Conservation (phyloP, 2,113 vertebrate genomes). For the Cyrtonyx montezumae region DNA sequence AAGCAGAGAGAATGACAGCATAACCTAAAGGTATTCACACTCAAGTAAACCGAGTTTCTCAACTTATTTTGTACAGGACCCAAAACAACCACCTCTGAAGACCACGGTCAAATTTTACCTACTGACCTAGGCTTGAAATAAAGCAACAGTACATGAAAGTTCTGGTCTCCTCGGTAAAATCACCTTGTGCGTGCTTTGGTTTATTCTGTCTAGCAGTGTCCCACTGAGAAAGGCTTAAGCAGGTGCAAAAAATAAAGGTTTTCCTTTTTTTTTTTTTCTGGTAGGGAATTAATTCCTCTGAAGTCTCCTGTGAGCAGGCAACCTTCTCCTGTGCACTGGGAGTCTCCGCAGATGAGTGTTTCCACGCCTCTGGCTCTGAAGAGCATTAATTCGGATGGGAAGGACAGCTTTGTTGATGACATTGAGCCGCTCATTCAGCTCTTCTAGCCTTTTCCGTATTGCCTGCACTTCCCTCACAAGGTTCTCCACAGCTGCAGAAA, state of each 20-base stretch:
- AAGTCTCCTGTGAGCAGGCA: constrained; percentile 39
- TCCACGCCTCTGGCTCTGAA: constrained; percentile 62
- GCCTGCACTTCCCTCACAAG: constrained; percentile 68
- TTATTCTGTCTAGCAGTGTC: not conserved
- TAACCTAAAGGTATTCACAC: not conserved
- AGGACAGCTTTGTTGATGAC: constrained; percentile 33
- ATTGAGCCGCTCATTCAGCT: constrained; percentile 61
- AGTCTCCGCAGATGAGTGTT: constrained; percentile 57
- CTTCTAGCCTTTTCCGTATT: constrained; percentile 65
- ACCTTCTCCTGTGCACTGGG: constrained; percentile 23
- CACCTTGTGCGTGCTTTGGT: not conserved
- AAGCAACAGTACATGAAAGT: not conserved
- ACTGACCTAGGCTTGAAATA: not conserved
- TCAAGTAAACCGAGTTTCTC: not conserved
- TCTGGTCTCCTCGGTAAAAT: not conserved
- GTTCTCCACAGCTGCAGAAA: constrained; percentile 71
- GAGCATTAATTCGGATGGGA: constrained; percentile 33
- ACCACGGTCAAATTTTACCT: not conserved
- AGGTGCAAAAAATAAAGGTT: not conserved
- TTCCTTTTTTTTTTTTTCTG: not conserved
- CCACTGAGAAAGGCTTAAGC: not conserved
- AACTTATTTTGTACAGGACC: not conserved
- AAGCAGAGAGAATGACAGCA: not conserved
- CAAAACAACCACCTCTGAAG: not conserved
- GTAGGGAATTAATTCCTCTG: constrained; percentile 34